Conservation (phyloP, 2,113 vertebrate species). For the Pyrgilauda ruficollis region DNA sequence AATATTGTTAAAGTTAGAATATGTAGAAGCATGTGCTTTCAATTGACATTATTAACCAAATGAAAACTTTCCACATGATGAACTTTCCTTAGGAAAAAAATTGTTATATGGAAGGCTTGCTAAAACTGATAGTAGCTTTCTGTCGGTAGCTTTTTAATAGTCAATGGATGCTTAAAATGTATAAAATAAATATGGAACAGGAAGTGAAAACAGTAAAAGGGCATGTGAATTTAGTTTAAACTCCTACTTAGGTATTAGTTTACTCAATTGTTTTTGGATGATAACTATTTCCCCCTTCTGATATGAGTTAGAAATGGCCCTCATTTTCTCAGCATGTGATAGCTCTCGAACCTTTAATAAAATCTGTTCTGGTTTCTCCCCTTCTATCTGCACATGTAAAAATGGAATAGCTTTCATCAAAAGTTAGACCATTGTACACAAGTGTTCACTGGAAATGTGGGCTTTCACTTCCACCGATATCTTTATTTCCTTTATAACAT, state of each 20-base stretch:
- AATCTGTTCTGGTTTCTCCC: neutral
- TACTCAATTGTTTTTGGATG: neutral
- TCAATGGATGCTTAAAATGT: neutral
- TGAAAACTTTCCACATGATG: neutral
- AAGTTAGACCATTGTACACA: neutral
- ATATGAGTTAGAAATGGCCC: neutral
- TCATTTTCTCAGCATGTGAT: neutral
- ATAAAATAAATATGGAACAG: neutral
- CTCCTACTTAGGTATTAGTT: neutral
- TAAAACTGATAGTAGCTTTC: neutral
- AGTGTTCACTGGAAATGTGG: neutral
- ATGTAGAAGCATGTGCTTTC: neutral
- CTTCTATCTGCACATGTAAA: neutral
- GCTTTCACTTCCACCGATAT: neutral
- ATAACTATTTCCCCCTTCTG: constrained; percentile 46
- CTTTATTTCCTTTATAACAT: neutral
- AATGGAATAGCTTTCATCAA: neutral
- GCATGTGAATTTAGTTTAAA: neutral
- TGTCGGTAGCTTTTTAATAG: neutral
- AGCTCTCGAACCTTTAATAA: neutral
- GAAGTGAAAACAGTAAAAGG: neutral
- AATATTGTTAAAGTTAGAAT: neutral
- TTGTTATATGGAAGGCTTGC: neutral
- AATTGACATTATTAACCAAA: neutral
- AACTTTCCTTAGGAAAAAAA: neutral